phyloP scores from a whole-genome alignment of 2,113 vertebrate species.

The Mystacornis crossleyi region DNA sequence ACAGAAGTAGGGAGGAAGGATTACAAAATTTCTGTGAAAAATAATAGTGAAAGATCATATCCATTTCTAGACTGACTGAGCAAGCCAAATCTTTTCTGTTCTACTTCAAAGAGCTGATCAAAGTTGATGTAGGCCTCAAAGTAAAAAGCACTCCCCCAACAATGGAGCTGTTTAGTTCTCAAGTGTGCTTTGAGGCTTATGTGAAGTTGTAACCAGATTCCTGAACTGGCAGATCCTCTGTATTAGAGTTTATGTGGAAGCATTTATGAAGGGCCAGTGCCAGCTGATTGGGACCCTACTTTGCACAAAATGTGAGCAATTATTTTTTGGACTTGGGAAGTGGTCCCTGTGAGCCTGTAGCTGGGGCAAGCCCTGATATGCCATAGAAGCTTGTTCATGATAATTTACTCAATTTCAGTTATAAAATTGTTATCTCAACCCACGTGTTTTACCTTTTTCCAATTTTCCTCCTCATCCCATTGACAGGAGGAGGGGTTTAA shows the following conservation, averaged over 20 bases:
- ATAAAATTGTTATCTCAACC: neutral
- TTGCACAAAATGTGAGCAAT: neutral
- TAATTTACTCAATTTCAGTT: neutral
- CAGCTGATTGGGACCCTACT: neutral
- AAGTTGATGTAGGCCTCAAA: neutral
- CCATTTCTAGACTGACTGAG: neutral
- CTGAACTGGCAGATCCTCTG: neutral
- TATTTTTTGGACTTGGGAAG: neutral
- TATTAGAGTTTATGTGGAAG: neutral
- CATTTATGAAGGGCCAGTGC: neutral
- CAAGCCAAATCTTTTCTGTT: neutral
- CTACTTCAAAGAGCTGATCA: neutral
- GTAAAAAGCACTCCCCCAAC: neutral
- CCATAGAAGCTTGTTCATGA: neutral
- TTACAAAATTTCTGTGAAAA: neutral
- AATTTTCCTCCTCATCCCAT: neutral
- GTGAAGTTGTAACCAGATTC: neutral
- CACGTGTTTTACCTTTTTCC: neutral
- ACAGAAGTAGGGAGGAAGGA: neutral
- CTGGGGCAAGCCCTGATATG: neutral
- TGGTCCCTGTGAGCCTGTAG: neutral
- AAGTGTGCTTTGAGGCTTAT: neutral
- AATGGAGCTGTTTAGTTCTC: neutral
- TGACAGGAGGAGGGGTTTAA: neutral
- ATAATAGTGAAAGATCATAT: neutral